Evolutionary conservation across 64 coral and sea anemone species (phyloP).

Genomic region (Montipora cactus): DNA sequence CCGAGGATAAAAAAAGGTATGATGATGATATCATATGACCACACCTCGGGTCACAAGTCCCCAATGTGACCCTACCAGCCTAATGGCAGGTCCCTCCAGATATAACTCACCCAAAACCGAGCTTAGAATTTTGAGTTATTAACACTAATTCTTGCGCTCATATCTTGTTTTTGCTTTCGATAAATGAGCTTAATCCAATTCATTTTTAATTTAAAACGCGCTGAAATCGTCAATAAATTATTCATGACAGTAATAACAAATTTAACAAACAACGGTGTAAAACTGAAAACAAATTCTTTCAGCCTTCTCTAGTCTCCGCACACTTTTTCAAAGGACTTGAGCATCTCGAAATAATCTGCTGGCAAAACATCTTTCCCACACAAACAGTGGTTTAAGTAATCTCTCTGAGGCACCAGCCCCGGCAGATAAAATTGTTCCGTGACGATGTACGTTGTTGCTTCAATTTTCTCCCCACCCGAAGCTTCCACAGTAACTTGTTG

Average conservation of each 20-base stretch:
- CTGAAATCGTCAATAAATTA: background rate
- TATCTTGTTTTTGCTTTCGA: no score
- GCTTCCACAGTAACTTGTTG: constrained; percentile 61
- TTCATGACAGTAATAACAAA: background rate
- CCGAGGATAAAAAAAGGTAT: no score
- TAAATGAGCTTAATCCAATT: no score
- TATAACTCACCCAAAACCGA: no score
- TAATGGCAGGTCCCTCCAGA: no score
- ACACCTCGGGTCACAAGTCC: no score
- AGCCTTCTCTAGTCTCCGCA: background rate
- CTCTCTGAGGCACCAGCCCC: constrained; percentile 63
- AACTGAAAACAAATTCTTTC: background rate
- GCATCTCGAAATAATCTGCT: constrained; percentile 54
- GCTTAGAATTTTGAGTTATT: no score
- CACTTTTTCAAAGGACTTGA: constrained; percentile 70
- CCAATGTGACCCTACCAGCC: no score
- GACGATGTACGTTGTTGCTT: constrained; percentile 68
- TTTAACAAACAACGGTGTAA: background rate
- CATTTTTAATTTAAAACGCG: no score
- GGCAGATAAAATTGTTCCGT: constrained; percentile 47
- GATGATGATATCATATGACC: no score
- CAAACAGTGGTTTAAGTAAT: constrained; percentile 77
- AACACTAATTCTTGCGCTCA: no score
- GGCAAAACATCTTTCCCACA: constrained; percentile 77
- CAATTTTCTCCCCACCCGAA: constrained; percentile 27